phyloP scores from a whole-genome alignment of 2,888 invertebrate species.

The Masnerella sp. region DNA sequence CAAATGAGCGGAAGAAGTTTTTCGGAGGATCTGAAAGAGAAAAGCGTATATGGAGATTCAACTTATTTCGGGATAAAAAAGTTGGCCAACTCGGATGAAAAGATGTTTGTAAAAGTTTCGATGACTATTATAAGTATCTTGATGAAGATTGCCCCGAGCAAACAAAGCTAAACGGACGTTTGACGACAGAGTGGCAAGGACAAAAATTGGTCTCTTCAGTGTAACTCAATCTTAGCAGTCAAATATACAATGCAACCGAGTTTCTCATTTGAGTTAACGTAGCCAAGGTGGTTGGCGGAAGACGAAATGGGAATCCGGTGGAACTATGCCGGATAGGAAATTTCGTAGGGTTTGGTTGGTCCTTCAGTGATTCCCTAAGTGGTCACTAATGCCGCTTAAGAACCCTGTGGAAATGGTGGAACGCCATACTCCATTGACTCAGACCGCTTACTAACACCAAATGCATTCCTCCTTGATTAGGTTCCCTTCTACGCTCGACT shows the following conservation, averaged over 20 bases:
- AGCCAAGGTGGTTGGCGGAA: constrained; percentile 51
- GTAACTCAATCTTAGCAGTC: constrained; percentile 58
- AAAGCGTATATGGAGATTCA: constrained; percentile 45
- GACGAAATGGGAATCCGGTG: constrained; percentile 65
- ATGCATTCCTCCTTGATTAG: constrained; percentile 74
- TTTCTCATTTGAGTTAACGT: constrained; percentile 55
- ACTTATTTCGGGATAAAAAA: constrained; percentile 47
- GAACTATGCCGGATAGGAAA: constrained; percentile 66
- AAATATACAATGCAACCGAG: constrained; percentile 43
- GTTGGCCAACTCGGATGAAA: constrained; percentile 44
- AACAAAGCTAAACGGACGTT: constrained; percentile 10
- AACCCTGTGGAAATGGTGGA: constrained; percentile 70
- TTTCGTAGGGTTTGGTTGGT: constrained; percentile 67
- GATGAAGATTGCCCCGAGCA: constrained; percentile 28
- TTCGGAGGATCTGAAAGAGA: constrained; percentile 40
- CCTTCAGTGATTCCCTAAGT: constrained; percentile 72
- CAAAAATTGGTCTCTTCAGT: neutral
- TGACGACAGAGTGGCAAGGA: neutral
- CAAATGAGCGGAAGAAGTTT: constrained; percentile 35
- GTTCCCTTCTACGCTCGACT: constrained; percentile 64
- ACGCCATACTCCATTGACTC: constrained; percentile 69
- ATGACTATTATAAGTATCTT: constrained; percentile 40
- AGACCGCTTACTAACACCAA: constrained; percentile 69
- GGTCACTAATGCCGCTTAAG: constrained; percentile 74
- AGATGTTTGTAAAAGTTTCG: constrained; percentile 38